These are phyloP conservation scores for Numida meleagris DNA, from an alignment of 2,113 vertebrate species.

Conservation along the genomic window DNA sequence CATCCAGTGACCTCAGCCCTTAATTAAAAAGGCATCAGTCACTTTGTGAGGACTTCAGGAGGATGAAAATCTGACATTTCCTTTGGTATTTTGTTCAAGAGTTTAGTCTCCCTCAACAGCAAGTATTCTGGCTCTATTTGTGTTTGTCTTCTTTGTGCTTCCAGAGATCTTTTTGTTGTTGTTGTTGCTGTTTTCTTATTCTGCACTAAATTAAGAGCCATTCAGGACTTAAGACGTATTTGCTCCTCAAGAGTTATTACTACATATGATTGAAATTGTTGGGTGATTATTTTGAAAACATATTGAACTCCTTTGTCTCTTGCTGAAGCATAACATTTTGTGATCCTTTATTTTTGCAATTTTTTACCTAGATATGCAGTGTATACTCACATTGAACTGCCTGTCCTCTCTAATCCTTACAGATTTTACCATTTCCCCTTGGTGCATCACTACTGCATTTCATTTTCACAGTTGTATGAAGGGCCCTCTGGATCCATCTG, in stretches of 20 bases:
- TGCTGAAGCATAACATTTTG: background rate
- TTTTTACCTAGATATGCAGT: background rate
- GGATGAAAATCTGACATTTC: background rate
- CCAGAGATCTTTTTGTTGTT: background rate
- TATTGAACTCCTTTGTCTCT: background rate
- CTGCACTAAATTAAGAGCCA: background rate
- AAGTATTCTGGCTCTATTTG: background rate
- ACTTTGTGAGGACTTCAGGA: background rate
- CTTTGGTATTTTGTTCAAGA: background rate
- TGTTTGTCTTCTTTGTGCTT: background rate
- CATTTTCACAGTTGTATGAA: background rate
- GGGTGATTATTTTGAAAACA: background rate
- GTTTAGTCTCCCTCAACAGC: background rate
- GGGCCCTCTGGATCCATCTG: background rate
- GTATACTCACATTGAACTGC: background rate
- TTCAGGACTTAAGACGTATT: background rate
- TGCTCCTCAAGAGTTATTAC: background rate
- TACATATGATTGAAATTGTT: background rate
- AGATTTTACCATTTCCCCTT: background rate
- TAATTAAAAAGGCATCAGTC: background rate
- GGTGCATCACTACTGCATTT: background rate
- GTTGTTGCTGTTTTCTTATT: background rate
- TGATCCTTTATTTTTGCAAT: background rate
- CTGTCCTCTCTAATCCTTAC: background rate
- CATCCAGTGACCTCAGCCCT: background rate